These are phyloP conservation scores for Lordiphosa stackelbergi DNA, from an alignment of 1,140 invertebrate genomes.

Conservation along the genomic window DNA sequence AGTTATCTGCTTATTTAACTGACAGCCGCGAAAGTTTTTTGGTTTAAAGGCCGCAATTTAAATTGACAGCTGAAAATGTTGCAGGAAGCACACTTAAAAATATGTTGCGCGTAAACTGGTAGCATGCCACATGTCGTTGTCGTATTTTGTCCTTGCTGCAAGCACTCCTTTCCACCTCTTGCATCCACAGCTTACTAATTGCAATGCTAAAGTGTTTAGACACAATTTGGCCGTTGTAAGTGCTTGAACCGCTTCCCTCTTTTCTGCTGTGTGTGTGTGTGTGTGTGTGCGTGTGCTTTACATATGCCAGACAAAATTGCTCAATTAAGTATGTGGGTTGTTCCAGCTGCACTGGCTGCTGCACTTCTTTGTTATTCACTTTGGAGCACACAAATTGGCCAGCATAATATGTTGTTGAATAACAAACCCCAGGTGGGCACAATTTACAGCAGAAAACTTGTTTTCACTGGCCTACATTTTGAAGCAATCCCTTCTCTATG, in stretches of 20 bases:
- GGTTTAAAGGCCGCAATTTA: constrained; percentile 26
- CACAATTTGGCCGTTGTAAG: constrained; percentile 40
- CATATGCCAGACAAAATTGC: constrained; percentile 27
- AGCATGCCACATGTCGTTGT: constrained; percentile 9
- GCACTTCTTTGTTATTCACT: constrained; percentile 24
- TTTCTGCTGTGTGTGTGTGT: not conserved
- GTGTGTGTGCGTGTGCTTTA: no score
- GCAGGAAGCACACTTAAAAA: no score
- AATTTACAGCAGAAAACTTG: no score
- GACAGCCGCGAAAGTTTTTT: constrained; percentile 17
- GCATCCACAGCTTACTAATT: constrained; percentile 31
- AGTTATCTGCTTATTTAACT: constrained; percentile 60
- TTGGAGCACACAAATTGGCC: constrained; percentile 25
- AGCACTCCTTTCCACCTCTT: constrained; percentile 3
- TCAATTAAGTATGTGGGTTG: constrained; percentile 41
- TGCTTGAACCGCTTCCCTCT: constrained; percentile 9
- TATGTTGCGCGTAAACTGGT: constrained; percentile 5
- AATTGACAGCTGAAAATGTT: no score
- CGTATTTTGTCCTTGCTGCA: not conserved
- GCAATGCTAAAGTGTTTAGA: constrained; percentile 62
- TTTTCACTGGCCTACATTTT: no score
- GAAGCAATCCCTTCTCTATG: no score
- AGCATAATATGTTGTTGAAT: constrained; percentile 11
- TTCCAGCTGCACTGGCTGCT: not conserved
- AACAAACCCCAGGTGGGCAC: no score